These are phyloP conservation scores for Sebastes melanostomus DNA, from an alignment of 2,797 vertebrate genomes.

Conservation along the genomic window DNA sequence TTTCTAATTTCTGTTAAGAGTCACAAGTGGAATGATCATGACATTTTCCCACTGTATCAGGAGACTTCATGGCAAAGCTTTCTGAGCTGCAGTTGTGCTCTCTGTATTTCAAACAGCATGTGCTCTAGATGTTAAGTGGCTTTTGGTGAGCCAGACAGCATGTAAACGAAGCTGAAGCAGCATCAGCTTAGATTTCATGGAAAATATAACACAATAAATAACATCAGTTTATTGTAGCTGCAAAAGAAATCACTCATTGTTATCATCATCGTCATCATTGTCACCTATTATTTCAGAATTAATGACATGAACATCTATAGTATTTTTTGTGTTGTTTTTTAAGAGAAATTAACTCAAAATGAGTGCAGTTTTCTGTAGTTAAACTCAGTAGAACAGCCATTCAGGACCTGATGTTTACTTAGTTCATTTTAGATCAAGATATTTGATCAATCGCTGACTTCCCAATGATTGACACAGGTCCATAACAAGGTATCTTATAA, in stretches of 20 bases:
- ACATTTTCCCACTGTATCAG: constrained; percentile 14
- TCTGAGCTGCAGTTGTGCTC: constrained; percentile 4
- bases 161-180: constrained; percentile 29
- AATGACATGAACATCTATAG: background rate
- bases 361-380: background rate
- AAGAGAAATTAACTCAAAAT: background rate
- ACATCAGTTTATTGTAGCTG: background rate
- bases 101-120: constrained; percentile 33
- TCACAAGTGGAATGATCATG: background rate
- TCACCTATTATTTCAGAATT: background rate
- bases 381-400: background rate
- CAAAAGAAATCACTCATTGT: background rate
- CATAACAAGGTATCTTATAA: background rate
- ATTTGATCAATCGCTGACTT: background rate
- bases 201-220: constrained; percentile 1
- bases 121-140: constrained; percentile 29
- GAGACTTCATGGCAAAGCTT: constrained; percentile 16
- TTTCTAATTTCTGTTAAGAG: background rate
- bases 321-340: background rate
- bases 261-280: background rate
- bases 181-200: constrained; percentile 1
- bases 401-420: background rate
- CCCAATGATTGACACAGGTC: background rate
- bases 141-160: constrained; percentile 26
- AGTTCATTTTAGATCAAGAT: background rate